Evolutionary conservation across 1,140 invertebrate genomes (phyloP), one percentile per base, ranked within the genome.

Genomic region (Drosophila quadrilineata): DNA sequence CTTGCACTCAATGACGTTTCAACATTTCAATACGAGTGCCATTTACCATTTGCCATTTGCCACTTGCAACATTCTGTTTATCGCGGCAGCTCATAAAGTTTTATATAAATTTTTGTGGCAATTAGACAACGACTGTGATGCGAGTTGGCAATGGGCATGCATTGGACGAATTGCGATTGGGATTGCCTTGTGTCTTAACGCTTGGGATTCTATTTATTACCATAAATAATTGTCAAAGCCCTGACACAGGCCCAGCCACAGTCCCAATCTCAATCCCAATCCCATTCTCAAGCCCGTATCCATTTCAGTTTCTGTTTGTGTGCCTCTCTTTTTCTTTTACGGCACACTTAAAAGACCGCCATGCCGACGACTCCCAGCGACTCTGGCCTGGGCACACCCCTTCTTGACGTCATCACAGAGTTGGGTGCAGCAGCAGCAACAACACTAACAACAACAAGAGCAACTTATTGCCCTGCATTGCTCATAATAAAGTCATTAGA

Each of bases 401-500:
- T n/a, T n/a, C n/a, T n/a, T 84, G 77, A 82, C 79, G 77, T 82
- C 65, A 85, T 82, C 71, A 77, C 60, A 65, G 9, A 45, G 56
- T 70, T 82, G 79, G 79, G 79, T 85, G 79, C 75, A 79, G 75
- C 71, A 35, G 41, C 54, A 46, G 22, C 62, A 35, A 19, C 56
- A 66, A 22, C 46, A 53, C 12, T 41, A 62, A 16, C 58, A 50
- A 43, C 52, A 73, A 43, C 74, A 54, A 28, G 19, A 53, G 8
- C 24, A 56, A 41, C 56, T 22, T 40, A 29, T 40, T 63, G 73
- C 79, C 70, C 79, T 64, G 70, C 79, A 84, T 79, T 79, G 79
- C 74, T 84, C 58, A 75, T 84, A 85, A 85, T 85, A 85, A 80
- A 85, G 79, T 79, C 79, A 85, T 85, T 85, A 85, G 79, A 85